Conservation (phyloP, 2,888 invertebrate genomes). For the Zaprionus obscuricornis region DNA sequence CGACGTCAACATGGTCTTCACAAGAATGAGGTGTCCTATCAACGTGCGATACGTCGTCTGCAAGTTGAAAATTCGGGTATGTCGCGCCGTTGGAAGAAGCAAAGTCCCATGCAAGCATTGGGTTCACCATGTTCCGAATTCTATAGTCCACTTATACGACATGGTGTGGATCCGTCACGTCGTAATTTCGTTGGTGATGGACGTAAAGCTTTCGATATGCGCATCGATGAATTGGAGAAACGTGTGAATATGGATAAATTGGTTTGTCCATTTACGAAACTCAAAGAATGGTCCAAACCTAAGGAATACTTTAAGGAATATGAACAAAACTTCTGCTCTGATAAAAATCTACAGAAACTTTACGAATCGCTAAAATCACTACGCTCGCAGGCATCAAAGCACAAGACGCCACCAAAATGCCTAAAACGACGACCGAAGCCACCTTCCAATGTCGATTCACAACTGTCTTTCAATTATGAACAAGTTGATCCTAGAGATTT, state of each 20-base stretch:
- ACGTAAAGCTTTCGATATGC: conserved; percentile 73
- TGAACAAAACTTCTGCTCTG: conserved; percentile 80
- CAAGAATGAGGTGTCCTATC: conserved; percentile 83
- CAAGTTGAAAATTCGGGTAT: conserved; percentile 82
- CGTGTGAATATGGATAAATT: conserved; percentile 63
- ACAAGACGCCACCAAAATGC: conserved; percentile 71
- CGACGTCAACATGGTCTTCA: conserved; percentile 86
- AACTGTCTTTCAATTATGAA: conserved; percentile 16
- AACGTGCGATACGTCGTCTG: conserved; percentile 85
- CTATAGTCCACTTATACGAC: conserved; percentile 86
- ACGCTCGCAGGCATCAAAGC: conserved; percentile 57
- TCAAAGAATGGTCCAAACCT: conserved; percentile 78
- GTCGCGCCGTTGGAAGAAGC: conserved; percentile 82
- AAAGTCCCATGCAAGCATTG: conserved; percentile 84
- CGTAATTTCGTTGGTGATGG: conserved; percentile 84
- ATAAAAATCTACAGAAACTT: conserved; percentile 77
- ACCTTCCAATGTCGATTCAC: background rate
- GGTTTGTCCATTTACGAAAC: conserved; percentile 77
- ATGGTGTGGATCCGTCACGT: conserved; percentile 87
- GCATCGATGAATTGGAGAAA: conserved; percentile 79
- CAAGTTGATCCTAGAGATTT: background rate
- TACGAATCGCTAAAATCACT: conserved; percentile 79
- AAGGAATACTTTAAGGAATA: conserved; percentile 77
- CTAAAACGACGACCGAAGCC: conserved; percentile 44
- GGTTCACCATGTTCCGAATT: conserved; percentile 86